Evolutionary conservation across 2,888 invertebrate species (phyloP).

Genomic region (Harpalus rubripes): DNA sequence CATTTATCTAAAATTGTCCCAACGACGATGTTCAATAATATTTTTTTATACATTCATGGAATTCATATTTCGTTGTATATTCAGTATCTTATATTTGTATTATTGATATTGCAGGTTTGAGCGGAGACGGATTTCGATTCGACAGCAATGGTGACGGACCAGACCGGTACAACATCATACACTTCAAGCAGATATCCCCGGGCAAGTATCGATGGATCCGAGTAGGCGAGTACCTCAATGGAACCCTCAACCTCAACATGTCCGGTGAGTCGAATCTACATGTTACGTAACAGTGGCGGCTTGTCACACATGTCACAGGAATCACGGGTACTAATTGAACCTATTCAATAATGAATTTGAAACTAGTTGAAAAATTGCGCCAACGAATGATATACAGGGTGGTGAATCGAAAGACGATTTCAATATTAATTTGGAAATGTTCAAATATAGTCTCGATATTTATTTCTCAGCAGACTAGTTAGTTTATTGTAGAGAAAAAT

Average conservation of each 20-base stretch:
- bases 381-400: too few species aligned
- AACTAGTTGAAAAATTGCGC: too few species aligned
- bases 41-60: not conserved
- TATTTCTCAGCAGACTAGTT: too few species aligned
- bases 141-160: constrained; percentile 95
- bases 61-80: not conserved
- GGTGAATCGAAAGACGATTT: too few species aligned
- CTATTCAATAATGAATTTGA: too few species aligned
- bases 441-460: too few species aligned
- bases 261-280: constrained; percentile 80
- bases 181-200: constrained; percentile 90
- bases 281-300: not conserved
- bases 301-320: not conserved
- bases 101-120: constrained; percentile 83
- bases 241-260: constrained; percentile 88
- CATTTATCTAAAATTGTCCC: too few species aligned
- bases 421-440: too few species aligned
- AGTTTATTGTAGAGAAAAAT: too few species aligned
- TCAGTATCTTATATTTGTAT: not conserved
- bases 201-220: constrained; percentile 91
- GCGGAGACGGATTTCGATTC: constrained; percentile 94
- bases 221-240: constrained; percentile 92
- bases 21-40: too few species aligned
- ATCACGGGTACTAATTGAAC: too few species aligned
- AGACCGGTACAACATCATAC: constrained; percentile 96